Evolutionary conservation across 2,888 invertebrate genomes (phyloP), one percentile per base, ranked within the genome.

Genomic region (Trissolcus japonicus): DNA sequence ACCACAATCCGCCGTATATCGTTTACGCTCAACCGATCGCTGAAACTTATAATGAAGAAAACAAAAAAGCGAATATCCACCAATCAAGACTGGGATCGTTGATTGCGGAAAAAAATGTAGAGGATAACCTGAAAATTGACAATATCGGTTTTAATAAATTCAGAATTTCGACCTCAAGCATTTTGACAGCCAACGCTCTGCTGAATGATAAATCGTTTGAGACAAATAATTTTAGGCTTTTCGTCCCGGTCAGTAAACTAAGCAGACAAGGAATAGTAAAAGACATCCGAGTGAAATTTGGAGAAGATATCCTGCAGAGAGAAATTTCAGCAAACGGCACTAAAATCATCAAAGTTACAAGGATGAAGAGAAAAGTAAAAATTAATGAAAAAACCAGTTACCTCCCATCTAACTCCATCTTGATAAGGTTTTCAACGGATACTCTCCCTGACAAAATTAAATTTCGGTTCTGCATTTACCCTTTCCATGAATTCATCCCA

Each of bases 11-110:
- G 0, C 56, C 40, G 1, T 56, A 40, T 14, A 40, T 40, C 11
- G 16, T 56, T 2, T 56, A 56, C 40, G 40, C 16, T 0, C 35
- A 56, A 35, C 14, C 40, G n/a, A n/a, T n/a, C 7, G 29, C 29
- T 2, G 17, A 35, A 35, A 11, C 4, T 14, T 4, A 40, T 1
- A 6, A 14, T 16, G 40, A 56, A 35, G 40, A 35, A 14, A 11
- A 16, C 16, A 40, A 56, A 56, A 56, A 16, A 14, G n/a, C 17
- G 9, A 56, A 13, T 40, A 16, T 56, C 16, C 56, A 56, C 19
- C 50, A 50, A 17, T 50, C 50, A 3, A 50, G 1, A 50, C 14
- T 50, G 2, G 50, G 21, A 21, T 21, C 21, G 1, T 4, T 21
- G 21, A 21, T 21, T 4, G 21, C 21, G 21, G 21, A 21, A 21